Percentiles rank a stretch among this genome's conserved stretches.
phyloP scores from a whole-genome alignment of 2,797 vertebrate species.

The Sebastes hopkinsi region DNA sequence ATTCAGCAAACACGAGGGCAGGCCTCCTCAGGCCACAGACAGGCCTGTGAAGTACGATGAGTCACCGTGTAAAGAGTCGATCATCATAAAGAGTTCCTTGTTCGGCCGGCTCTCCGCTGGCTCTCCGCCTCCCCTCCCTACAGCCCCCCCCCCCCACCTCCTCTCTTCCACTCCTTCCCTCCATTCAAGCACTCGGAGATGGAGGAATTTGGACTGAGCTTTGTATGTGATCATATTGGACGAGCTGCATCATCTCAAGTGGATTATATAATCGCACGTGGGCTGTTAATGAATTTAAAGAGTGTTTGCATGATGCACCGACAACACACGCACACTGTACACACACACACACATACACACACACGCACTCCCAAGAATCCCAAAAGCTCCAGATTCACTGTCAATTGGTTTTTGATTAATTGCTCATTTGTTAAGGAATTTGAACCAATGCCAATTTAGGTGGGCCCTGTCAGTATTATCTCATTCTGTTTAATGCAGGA shows the following conservation, averaged over 20 bases:
- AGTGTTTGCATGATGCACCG: neutral
- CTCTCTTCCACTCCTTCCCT: conserved; percentile 21
- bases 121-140: no score
- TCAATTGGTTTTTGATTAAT: neutral
- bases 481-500: neutral
- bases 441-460: neutral
- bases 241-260: conserved; percentile 13
- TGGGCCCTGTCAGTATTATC: neutral
- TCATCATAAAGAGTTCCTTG: conserved; percentile 75
- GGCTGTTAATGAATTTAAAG: neutral
- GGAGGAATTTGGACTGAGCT: conserved; percentile 33
- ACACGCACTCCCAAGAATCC: no score
- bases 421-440: neutral
- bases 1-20: conserved; percentile 61
- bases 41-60: conserved; percentile 62
- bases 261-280: conserved; percentile 31
- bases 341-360: neutral
- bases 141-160: no score
- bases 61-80: conserved; percentile 61
- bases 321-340: neutral
- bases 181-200: conserved; percentile 27
- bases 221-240: conserved; percentile 23
- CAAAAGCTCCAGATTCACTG: neutral
- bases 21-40: conserved; percentile 54
- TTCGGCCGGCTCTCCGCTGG: conserved; percentile 14